A percentile compares a stretch with the other conserved stretches of the same genome.
These are phyloP conservation scores for Zapornia atra DNA, from an alignment of 2,113 vertebrate genomes.

Conservation along the genomic window DNA sequence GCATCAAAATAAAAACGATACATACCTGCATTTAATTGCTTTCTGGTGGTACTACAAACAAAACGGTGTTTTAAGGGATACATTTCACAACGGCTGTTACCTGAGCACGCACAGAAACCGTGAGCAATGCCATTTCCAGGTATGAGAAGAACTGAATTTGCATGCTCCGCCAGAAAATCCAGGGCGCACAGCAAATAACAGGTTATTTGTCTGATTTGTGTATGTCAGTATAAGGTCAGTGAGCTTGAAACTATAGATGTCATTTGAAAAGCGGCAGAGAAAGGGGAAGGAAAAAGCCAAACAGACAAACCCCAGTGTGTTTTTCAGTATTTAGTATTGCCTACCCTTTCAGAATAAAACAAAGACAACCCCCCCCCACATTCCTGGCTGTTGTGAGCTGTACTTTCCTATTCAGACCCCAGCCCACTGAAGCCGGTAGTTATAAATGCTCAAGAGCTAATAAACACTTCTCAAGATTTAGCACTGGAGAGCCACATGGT, in stretches of 20 bases:
- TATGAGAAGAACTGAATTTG: not conserved
- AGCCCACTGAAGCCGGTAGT: not conserved
- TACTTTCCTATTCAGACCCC: not conserved
- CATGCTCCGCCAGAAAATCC: not conserved
- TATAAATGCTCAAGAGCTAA: slow-evolving; percentile 33
- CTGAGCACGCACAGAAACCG: accelerated
- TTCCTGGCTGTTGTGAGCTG: not conserved
- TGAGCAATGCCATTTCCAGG: not conserved
- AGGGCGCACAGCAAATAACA: not conserved
- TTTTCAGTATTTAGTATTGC: not conserved
- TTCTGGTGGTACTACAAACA: not conserved
- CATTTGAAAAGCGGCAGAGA: not conserved
- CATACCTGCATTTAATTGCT: not conserved
- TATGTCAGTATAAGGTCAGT: not conserved
- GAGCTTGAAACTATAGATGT: not conserved
- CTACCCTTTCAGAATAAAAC: not conserved
- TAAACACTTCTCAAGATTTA: slow-evolving; percentile 33
- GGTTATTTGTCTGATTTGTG: slow-evolving; percentile 6
- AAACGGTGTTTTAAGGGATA: not conserved
- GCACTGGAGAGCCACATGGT: not conserved
- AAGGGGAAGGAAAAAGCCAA: not conserved
- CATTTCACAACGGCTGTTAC: not conserved
- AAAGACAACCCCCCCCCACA: not conserved
- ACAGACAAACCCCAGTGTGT: too few species aligned
- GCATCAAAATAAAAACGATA: slow-evolving; percentile 2